Conservation (phyloP, 2,797 vertebrate species). For the Rhinoraja longicauda region DNA sequence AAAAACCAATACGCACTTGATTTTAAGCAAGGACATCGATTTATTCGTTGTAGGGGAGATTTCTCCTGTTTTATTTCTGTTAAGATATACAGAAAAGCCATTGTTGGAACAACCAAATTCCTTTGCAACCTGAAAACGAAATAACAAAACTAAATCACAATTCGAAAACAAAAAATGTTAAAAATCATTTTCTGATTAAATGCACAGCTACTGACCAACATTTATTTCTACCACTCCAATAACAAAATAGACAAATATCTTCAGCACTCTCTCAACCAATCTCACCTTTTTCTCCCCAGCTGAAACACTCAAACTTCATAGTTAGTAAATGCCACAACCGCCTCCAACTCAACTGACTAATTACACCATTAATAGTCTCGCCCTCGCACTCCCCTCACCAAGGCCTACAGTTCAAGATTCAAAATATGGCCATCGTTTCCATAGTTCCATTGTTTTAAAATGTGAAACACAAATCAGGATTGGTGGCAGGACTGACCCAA, state of each 20-base stretch:
- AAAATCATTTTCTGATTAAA: background rate
- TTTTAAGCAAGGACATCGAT: constrained; percentile 83
- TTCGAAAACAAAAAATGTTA: background rate
- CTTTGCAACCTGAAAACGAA: constrained; percentile 75
- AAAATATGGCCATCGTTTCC: background rate
- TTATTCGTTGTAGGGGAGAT: constrained; percentile 82
- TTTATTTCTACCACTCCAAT: background rate
- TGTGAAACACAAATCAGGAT: background rate
- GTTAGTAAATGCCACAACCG: background rate
- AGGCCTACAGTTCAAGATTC: background rate
- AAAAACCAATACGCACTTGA: constrained; percentile 73
- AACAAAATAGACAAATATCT: background rate
- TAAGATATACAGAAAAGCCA: constrained; percentile 87
- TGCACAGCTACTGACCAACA: background rate
- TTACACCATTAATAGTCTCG: background rate
- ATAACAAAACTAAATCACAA: constrained; percentile 15
- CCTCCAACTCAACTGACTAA: background rate
- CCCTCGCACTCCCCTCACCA: no score
- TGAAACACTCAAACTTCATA: background rate
- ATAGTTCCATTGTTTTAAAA: background rate
- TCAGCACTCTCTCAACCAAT: background rate
- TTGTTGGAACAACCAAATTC: constrained; percentile 94
- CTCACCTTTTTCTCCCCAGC: background rate
- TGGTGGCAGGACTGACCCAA: no score
- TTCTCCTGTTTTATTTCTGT: constrained; percentile 91